Conservation (phyloP, 2,888 invertebrate species). For the Ariolimax columbianus region DNA sequence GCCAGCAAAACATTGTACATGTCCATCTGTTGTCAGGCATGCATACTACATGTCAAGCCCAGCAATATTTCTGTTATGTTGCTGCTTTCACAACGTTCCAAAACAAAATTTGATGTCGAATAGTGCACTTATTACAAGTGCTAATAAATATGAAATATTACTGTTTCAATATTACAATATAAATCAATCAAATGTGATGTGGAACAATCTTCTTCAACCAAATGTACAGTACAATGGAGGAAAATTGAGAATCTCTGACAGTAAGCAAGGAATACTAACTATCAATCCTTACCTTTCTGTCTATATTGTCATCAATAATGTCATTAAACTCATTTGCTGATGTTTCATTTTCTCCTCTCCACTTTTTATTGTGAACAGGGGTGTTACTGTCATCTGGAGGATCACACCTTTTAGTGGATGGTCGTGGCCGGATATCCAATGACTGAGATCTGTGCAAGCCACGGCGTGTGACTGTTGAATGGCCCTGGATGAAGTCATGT, state of each 20-base stretch:
- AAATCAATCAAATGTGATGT: too few species aligned
- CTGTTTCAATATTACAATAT: too few species aligned
- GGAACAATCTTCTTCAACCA: too few species aligned
- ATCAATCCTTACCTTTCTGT: neutral
- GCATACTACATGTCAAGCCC: too few species aligned
- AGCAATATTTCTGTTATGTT: too few species aligned
- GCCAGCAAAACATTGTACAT: too few species aligned
- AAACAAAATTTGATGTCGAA: too few species aligned
- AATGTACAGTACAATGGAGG: neutral
- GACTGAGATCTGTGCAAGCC: conserved; percentile 63
- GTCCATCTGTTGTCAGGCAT: too few species aligned
- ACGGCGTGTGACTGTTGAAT: conserved; percentile 45
- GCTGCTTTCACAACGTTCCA: too few species aligned
- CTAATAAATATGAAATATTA: too few species aligned
- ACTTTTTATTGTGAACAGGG: conserved; percentile 78
- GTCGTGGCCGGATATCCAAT: conserved; percentile 59
- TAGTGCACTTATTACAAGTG: too few species aligned
- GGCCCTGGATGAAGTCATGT: conserved; percentile 46
- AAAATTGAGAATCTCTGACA: too few species aligned
- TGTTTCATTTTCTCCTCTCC: conserved; percentile 68
- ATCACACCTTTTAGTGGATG: conserved; percentile 85
- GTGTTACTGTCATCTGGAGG: conserved; percentile 82
- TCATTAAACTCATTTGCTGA: neutral
- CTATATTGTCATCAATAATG: neutral
- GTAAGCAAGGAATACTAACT: neutral